Percentiles rank a stretch among this genome's conserved stretches.
Evolutionary conservation across 2,113 vertebrate genomes (phyloP).

Genomic region (Upupa epops): DNA sequence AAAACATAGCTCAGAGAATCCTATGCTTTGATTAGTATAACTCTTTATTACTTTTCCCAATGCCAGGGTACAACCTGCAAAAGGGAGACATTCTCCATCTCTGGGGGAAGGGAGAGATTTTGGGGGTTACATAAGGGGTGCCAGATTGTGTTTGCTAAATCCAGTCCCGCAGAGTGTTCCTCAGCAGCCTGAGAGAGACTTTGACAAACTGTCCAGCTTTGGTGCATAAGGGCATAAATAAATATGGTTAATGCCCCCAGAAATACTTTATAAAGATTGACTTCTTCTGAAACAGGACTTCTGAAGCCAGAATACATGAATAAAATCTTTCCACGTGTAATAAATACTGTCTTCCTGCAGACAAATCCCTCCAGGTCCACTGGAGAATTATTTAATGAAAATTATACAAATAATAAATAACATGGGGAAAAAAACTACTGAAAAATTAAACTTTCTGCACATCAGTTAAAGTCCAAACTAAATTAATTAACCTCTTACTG

Average conservation of each 20-base stretch:
- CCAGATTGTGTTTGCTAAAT: background rate
- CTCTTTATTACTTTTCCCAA: background rate
- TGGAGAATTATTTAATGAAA: slow-evolving; percentile 21
- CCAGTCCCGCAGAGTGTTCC: background rate
- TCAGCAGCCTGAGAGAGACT: background rate
- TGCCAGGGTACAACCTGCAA: background rate
- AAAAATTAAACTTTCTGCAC: slow-evolving; percentile 21
- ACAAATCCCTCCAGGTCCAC: background rate
- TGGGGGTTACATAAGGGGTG: background rate
- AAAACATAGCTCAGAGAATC: background rate
- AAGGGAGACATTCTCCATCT: background rate
- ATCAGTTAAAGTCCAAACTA: background rate
- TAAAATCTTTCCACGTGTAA: background rate
- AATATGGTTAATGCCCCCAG: background rate
- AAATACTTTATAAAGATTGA: background rate
- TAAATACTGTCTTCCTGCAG: background rate
- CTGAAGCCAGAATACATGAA: background rate
- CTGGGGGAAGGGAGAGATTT: background rate
- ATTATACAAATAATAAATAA: slow-evolving; percentile 10
- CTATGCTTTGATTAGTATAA: background rate
- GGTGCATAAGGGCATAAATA: background rate
- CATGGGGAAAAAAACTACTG: background rate
- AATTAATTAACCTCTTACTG: slow-evolving; percentile 16
- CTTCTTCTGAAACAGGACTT: background rate
- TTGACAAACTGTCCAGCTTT: background rate